These are phyloP conservation scores for Catajapyx aquilonaris DNA, from an alignment of 1,140 invertebrate species.

Conservation along the genomic window DNA sequence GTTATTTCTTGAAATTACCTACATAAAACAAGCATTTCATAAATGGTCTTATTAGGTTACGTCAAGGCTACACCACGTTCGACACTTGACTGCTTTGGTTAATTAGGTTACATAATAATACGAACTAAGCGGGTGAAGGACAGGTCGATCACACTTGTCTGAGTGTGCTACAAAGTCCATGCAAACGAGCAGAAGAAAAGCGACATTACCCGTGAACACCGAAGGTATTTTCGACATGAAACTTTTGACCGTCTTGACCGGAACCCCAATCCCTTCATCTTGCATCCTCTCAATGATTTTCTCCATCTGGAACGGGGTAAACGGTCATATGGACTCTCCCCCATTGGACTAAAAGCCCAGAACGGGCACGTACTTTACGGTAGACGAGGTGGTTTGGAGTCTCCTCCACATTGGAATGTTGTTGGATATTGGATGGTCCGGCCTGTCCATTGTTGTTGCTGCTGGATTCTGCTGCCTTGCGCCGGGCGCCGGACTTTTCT, in stretches of 20 bases:
- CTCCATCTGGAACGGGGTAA: conserved; percentile 64
- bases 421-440: conserved; percentile 13
- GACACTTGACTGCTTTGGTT: too few relatives aligned
- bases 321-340: background rate
- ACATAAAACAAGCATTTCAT: too few relatives aligned
- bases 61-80: too few relatives aligned
- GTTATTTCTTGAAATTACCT: too few relatives aligned
- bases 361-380: conserved; percentile 25
- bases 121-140: too few relatives aligned
- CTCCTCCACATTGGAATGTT: conserved; percentile 19
- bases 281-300: conserved; percentile 90
- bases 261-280: conserved; percentile 78
- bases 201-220: conserved; percentile 57
- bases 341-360: background rate
- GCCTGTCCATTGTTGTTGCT: conserved; percentile 15
- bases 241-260: conserved; percentile 91
- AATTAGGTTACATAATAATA: too few relatives aligned
- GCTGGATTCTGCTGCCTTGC: conserved; percentile 14
- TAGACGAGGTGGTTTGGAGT: conserved; percentile 38
- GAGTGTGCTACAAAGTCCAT: too few relatives aligned
- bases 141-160: too few relatives aligned
- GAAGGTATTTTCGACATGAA: conserved; percentile 99
- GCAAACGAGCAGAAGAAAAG: too few relatives aligned
- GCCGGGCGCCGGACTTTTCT: conserved; percentile 24
- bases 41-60: too few relatives aligned